A percentile compares a stretch with the other conserved stretches of the same genome.
These are phyloP conservation scores for Okamejei kenojei DNA, from an alignment of 2,797 vertebrate species.

Conservation along the genomic window DNA sequence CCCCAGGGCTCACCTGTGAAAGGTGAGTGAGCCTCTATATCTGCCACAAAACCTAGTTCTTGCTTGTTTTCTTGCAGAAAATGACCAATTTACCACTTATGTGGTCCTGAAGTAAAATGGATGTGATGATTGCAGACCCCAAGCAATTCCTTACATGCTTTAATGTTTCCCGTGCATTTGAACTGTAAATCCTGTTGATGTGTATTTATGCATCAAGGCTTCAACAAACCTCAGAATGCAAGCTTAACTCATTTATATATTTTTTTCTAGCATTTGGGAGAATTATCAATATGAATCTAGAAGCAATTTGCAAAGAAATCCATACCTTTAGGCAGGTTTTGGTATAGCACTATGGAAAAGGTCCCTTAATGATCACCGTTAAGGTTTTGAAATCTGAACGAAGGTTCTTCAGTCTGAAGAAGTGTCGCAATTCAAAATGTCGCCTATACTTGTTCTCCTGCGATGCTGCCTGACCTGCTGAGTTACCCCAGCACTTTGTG, in stretches of 20 bases:
- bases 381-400: too few species aligned
- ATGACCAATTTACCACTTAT: not conserved
- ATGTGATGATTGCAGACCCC: not conserved
- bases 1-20: conserved; percentile 88
- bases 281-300: too few species aligned
- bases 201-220: not conserved
- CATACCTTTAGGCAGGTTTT: too few species aligned
- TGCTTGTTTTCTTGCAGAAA: not conserved
- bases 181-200: not conserved
- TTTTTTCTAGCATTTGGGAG: too few species aligned
- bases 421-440: too few species aligned
- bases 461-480: too few species aligned
- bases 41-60: not conserved
- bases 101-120: not conserved
- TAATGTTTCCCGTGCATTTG: not conserved
- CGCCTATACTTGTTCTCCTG: too few species aligned
- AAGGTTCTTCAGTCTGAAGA: too few species aligned
- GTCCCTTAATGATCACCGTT: not conserved
- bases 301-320: too few species aligned
- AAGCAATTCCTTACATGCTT: not conserved
- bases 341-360: not conserved
- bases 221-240: not conserved
- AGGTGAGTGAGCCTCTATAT: conserved; percentile 58
- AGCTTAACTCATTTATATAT: not conserved
- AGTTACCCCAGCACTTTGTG: too few species aligned